Conservation (phyloP, 2,797 vertebrate genomes). For the Orientallactaga sibirica region DNA sequence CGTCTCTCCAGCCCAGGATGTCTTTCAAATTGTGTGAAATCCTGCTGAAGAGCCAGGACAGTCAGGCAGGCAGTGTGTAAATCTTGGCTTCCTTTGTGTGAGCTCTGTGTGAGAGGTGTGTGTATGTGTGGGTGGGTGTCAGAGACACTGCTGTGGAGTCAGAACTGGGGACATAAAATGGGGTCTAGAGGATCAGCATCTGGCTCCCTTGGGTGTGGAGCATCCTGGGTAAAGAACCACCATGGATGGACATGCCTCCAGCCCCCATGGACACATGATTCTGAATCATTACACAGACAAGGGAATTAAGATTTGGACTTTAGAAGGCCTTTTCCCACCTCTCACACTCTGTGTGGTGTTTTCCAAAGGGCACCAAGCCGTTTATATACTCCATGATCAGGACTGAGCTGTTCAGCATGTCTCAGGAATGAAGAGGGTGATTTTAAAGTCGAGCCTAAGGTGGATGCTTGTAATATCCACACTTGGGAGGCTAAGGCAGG, state of each 20-base stretch:
- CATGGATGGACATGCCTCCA: background rate
- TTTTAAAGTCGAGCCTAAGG: background rate
- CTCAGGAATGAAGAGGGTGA: background rate
- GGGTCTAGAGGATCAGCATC: slow-evolving; percentile 44
- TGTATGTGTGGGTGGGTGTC: background rate
- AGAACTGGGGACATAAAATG: background rate
- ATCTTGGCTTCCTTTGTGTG: slow-evolving; percentile 70
- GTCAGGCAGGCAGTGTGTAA: slow-evolving; percentile 74
- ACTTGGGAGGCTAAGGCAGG: background rate
- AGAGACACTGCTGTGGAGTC: slow-evolving; percentile 68
- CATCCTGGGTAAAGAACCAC: background rate
- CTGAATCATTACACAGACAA: background rate
- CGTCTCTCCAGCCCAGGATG: slow-evolving; percentile 28
- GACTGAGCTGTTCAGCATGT: background rate
- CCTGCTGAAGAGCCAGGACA: slow-evolving; percentile 74
- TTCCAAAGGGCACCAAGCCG: background rate
- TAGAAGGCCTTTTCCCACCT: background rate
- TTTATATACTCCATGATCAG: background rate
- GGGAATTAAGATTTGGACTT: background rate
- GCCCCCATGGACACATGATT: fast-evolving
- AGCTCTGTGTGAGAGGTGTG: background rate
- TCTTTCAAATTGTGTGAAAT: slow-evolving; percentile 80
- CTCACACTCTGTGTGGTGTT: background rate
- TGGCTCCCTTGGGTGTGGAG: fast-evolving
- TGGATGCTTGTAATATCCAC: too few relatives aligned